Base-by-base conservation (phyloP, 2,888 invertebrate species). In the Acleris emargana region DNA sequence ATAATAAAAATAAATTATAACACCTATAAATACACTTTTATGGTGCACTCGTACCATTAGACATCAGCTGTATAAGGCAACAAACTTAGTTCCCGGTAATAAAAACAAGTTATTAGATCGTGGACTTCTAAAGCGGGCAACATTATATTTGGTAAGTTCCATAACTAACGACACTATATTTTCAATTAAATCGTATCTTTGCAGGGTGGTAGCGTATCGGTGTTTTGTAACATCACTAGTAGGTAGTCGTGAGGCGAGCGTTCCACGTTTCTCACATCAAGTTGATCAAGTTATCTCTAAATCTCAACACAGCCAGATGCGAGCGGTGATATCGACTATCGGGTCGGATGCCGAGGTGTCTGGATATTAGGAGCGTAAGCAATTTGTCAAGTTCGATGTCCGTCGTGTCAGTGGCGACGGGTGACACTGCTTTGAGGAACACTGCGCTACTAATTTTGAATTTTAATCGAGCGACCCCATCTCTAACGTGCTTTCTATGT, bases 321-420 rank as follows among this genome's bases (percentile, higher is more conserved):
- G 79, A 80, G 79, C 77, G 75, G 73, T 77, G 86, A 89, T 90
- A 90, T 83, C 83, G 79, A 74, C 80, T 79, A 81, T 86, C 85
- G 81, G 78, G 80, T 81, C 79, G 74, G 76, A 81, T 79, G 80
- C 84, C 80, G 85, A 87, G 89, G 89, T 88, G 90, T 89, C 87
- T 84, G 83, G 84, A 84, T 87, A 87, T 91, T 88, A 87, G 87
- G 88, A 89, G 89, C 89, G 87, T 86, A 88, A 90, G 89, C 88
- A 89, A 91, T 91, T 91, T 91, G 91, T 91, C 90, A 85, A 86
- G 86, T 87, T 86, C 84, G 84, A 84, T 88, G 83, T 85, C 83
- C 84, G 85, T 86, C 84, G 82, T 81, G 82, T 86, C 87, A 89
- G 86, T 88, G 88, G 89, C 85, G 84, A 69, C 69, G 67, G 71